phyloP scores from a whole-genome alignment of 2,888 invertebrate genomes.

The Ophioninae sp. region DNA sequence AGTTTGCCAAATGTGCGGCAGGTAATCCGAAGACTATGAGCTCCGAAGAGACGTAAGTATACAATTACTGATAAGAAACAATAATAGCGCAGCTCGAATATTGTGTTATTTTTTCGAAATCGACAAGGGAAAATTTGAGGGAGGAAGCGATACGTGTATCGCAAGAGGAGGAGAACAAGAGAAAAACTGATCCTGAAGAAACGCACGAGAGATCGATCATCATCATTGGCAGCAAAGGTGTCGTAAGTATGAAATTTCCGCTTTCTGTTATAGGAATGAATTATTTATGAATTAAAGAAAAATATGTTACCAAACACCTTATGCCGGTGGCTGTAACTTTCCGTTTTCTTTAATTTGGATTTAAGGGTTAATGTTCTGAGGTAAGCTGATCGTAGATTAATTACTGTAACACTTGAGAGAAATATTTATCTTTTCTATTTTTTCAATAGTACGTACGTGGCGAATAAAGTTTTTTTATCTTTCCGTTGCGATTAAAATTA shows the following conservation, averaged over 20 bases:
- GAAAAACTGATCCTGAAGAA: constrained; percentile 55
- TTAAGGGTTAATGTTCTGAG: too few species aligned
- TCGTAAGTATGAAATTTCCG: constrained; percentile 82
- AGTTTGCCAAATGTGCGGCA: not conserved
- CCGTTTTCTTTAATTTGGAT: too few species aligned
- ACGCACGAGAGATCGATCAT: constrained; percentile 84
- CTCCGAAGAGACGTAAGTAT: constrained; percentile 49
- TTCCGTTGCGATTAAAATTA: not conserved
- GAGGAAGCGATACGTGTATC: constrained; percentile 68
- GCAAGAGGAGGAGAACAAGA: constrained; percentile 69
- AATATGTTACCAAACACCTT: too few species aligned
- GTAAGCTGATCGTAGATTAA: too few species aligned
- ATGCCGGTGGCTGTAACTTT: too few species aligned
- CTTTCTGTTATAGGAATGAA: not conserved
- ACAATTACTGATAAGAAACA: not conserved
- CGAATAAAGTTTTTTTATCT: not conserved
- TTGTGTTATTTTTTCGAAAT: not conserved
- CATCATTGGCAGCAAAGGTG: constrained; percentile 86
- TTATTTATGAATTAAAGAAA: too few species aligned
- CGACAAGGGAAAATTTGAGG: constrained; percentile 69
- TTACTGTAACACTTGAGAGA: too few species aligned
- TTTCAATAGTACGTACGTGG: not conserved
- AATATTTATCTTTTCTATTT: not conserved
- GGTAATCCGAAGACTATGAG: constrained; percentile 38
- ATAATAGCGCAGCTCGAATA: not conserved